Evolutionary conservation across 2,797 vertebrate genomes (phyloP), one percentile per base, ranked within the genome.

Genomic region (Pseudopleuronectes americanus): DNA sequence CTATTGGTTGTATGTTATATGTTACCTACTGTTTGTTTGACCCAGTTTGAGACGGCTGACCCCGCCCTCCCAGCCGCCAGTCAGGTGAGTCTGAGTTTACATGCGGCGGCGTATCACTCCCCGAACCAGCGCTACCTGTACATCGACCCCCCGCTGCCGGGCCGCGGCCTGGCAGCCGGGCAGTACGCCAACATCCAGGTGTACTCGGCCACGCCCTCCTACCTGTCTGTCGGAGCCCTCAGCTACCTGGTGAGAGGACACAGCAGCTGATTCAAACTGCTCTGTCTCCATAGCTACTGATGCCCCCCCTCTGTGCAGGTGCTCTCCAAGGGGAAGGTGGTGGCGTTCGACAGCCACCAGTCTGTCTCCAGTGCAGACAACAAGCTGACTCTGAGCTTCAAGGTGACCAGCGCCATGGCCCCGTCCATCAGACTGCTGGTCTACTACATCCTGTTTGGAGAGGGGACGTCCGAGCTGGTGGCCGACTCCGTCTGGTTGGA

Each of bases 401-500:
- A 76, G 70, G 93, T 98, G 68, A 97, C 94, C 0, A 3, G 90
- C 4, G 70, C 91, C 71, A 99, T 99, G 98, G 95, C 95, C 54
- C 98, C 97, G 8, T 98, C 97, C 24, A 90, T 95, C 21, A 93
- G 97, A 2, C 90, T 99, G 49, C 74, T 99, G 80, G 96, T 97
- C 68, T 99, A 97, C 84, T 98, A 97, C 87, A 91, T 97, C 41
- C 88, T 96, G 55, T 90, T 64, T 1, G 96, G 94, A 55, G 96
- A 96, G 77, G 83, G 90, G 22, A 91, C 73, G 0, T 90, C 95
- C 0, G 97, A 99, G 84, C 84, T 99, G 67, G 97, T 99, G 64
- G 96, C 96, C 2, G 97, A 99, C 85, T 97, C 97, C 0, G 77
- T 96, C 6, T 98, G 97, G 97, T 76, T 99, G 68, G 89, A 96